A percentile compares a stretch with the other conserved stretches of the same genome.
Evolutionary conservation across 2,888 invertebrate species (phyloP).

Genomic region (Lasioglossum malachurum): DNA sequence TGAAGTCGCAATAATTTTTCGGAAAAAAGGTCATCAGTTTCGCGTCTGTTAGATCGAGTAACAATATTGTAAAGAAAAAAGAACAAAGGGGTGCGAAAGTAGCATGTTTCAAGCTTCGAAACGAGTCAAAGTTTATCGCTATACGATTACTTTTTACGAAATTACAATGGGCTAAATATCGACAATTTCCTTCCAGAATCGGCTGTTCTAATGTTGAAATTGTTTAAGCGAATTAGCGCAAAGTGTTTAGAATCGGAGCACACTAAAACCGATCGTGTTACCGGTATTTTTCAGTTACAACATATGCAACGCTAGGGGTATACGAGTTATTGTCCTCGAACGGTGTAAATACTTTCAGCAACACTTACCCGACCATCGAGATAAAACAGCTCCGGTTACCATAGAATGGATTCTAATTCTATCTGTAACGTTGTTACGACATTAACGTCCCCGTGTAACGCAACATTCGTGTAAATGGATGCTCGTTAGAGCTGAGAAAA

Average conservation of each 20-base stretch:
- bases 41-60: no score
- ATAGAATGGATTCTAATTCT: conserved; percentile 62
- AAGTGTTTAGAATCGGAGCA: conserved; percentile 34
- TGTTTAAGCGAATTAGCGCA: background rate
- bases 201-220: background rate
- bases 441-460: conserved; percentile 51
- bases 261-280: conserved; percentile 45
- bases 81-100: no score
- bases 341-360: conserved; percentile 54
- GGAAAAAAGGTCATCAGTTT: no score
- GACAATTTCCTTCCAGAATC: no score
- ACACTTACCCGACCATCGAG: conserved; percentile 55
- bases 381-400: conserved; percentile 66
- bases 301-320: conserved; percentile 35
- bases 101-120: no score
- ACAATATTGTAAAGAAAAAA: no score
- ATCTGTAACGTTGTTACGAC: conserved; percentile 64
- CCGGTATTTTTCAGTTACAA: conserved; percentile 53
- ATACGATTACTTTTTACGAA: no score
- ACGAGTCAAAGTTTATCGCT: no score
- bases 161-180: no score
- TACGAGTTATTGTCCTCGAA: conserved; percentile 64
- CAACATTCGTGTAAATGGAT: conserved; percentile 49
- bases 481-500: conserved; percentile 47
- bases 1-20: accelerated